These are phyloP conservation scores for Tokudaia muenninki DNA, from an alignment of 2,797 vertebrate species.

Conservation along the genomic window DNA sequence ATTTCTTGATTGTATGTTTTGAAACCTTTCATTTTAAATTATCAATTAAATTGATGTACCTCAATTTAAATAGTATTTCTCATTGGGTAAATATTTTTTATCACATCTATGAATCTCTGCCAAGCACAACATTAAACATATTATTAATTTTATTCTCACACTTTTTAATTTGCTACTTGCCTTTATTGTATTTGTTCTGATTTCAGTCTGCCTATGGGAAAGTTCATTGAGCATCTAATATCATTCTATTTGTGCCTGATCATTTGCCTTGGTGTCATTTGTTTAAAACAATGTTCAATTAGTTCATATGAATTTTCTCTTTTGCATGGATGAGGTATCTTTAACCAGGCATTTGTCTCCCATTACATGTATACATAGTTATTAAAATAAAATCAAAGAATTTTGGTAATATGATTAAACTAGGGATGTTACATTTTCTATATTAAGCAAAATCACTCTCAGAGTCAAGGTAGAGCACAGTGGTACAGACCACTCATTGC, in stretches of 20 bases:
- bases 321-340: not conserved
- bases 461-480: not conserved
- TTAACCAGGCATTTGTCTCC: not conserved
- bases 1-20: not conserved
- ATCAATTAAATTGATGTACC: not conserved
- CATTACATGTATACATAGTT: not conserved
- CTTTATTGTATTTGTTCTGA: not conserved
- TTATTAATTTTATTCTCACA: not conserved
- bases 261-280: not conserved
- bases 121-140: not conserved
- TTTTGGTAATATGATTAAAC: not conserved
- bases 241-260: not conserved
- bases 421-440: not conserved
- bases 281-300: not conserved
- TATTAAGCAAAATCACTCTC: not conserved
- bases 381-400: constrained; percentile 51
- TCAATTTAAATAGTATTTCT: not conserved
- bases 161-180: not conserved
- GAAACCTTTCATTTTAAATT: not conserved
- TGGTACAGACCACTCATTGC: not conserved
- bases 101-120: not conserved
- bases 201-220: not conserved
- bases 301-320: not conserved
- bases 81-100: not conserved
- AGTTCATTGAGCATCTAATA: not conserved